Evolutionary conservation across 1,140 invertebrate species (phyloP).

Genomic region (Aphidius ervi): DNA sequence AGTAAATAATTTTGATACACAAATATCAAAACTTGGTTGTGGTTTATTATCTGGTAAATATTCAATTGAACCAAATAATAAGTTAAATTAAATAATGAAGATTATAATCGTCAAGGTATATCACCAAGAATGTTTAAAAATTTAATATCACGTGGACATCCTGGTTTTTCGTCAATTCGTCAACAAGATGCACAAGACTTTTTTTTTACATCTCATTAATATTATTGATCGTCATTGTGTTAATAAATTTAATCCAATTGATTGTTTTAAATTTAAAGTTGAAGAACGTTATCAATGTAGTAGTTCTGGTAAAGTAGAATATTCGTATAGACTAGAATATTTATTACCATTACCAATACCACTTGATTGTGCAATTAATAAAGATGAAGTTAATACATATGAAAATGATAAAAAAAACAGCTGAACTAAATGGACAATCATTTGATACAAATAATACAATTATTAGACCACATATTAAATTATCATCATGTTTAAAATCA

Average conservation of each 20-base stretch:
- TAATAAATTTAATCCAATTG: conserved; percentile 65
- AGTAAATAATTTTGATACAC: too few relatives aligned
- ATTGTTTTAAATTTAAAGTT: conserved; percentile 76
- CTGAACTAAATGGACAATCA: too few relatives aligned
- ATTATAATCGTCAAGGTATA: conserved; percentile 65
- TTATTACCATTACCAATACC: too few relatives aligned
- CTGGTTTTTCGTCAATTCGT: conserved; percentile 89
- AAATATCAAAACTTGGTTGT: conserved; percentile 70
- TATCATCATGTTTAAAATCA: too few relatives aligned
- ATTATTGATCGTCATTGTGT: conserved; percentile 75
- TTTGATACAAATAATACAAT: too few relatives aligned
- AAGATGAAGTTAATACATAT: too few relatives aligned
- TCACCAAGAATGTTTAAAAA: conserved; percentile 90
- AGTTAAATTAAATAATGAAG: conserved; percentile 58
- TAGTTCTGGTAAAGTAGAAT: too few relatives aligned
- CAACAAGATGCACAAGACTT: conserved; percentile 99
- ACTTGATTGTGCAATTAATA: too few relatives aligned
- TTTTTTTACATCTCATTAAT: conserved; percentile 88
- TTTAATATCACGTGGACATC: conserved; percentile 84
- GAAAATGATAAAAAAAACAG: too few relatives aligned
- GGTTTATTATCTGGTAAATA: conserved; percentile 90
- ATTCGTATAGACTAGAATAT: too few relatives aligned
- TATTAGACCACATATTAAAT: too few relatives aligned
- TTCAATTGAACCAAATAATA: conserved; percentile 59
- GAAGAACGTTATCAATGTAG: too few relatives aligned